phyloP scores from a whole-genome alignment of 2,113 vertebrate species.

The Rhombomys opimus region DNA sequence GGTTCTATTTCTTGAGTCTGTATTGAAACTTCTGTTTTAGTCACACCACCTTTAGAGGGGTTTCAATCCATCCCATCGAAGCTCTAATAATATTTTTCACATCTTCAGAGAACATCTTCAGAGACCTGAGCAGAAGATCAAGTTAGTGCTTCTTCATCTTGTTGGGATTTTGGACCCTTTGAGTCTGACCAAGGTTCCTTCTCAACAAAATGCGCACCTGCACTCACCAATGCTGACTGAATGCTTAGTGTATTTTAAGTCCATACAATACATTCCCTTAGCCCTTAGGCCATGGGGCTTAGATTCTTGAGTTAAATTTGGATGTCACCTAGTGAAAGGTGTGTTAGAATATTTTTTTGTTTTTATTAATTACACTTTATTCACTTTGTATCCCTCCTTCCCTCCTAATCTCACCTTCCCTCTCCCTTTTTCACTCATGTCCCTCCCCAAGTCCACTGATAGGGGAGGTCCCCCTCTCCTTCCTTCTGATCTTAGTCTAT shows the following conservation, averaged over 20 bases:
- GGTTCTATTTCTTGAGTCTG: not conserved
- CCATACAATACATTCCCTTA: not conserved
- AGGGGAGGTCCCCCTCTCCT: too few species aligned
- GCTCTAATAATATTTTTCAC: not conserved
- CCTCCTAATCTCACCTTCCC: too few species aligned
- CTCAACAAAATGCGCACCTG: not conserved
- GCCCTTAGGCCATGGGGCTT: not conserved
- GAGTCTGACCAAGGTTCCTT: not conserved
- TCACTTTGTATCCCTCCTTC: too few species aligned
- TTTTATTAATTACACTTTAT: too few species aligned
- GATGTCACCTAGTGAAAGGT: not conserved
- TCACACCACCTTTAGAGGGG: not conserved
- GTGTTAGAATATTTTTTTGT: not conserved
- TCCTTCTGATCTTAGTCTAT: too few species aligned
- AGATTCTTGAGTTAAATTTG: not conserved
- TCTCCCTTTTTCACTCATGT: too few species aligned
- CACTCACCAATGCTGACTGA: not conserved
- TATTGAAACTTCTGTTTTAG: conserved; percentile 1
- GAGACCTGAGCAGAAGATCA: not conserved
- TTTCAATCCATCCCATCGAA: not conserved
- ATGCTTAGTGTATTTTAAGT: not conserved
- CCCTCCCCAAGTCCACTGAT: too few species aligned
- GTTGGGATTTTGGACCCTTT: not conserved
- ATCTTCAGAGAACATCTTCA: not conserved
- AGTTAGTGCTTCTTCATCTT: not conserved